Evolutionary conservation across 2,888 invertebrate species (phyloP), one percentile per base, ranked within the genome.

Genomic region (Leptinotarsa haldemani): DNA sequence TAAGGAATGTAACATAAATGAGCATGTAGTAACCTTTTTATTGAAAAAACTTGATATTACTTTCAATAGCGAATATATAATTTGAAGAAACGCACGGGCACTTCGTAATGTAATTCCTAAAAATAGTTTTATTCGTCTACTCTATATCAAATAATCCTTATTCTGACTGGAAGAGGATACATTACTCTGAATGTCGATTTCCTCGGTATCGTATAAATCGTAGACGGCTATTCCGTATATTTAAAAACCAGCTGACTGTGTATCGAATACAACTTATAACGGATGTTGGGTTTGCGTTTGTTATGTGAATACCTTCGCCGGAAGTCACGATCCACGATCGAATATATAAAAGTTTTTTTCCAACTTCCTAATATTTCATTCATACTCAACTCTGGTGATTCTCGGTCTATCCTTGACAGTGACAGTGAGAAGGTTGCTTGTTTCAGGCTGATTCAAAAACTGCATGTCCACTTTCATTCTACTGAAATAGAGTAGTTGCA

Each of bases 321-420:
- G 80, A 81, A 79, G 79, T 81, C 80, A 81, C 80, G 80, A 81
- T 79, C 77, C 80, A 81, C 80, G 80, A 81, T 79, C 77, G 76
- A 76, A 79, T 71, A 80, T 74, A 71, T 76, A 73, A 69, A 70
- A 70, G 66, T 70, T 75, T 79, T 78, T 79, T 79, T 75, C 74
- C 71, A 67, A 75, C 75, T 78, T 78, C 77, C 74, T 72, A 77
- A 78, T 77, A 77, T 78, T 78, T 77, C 77, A 73, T 78, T 76
- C 75, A 77, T 68, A 74, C 75, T 64, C 76, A 68, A 74, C 66
- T 66, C 63, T 67, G 50, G 69, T 69, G 69, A 71, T 71, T 69
- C 65, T 53, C n/a, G 61, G n/a, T 61, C 12, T 40, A 40, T 16
- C 40, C 30, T 30, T 13, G 16, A 5, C 61, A 40, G 40, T 25